Evolutionary conservation across 2,113 vertebrate genomes (phyloP), one percentile per base, ranked within the genome.

Genomic region (Kryptolebias marmoratus): DNA sequence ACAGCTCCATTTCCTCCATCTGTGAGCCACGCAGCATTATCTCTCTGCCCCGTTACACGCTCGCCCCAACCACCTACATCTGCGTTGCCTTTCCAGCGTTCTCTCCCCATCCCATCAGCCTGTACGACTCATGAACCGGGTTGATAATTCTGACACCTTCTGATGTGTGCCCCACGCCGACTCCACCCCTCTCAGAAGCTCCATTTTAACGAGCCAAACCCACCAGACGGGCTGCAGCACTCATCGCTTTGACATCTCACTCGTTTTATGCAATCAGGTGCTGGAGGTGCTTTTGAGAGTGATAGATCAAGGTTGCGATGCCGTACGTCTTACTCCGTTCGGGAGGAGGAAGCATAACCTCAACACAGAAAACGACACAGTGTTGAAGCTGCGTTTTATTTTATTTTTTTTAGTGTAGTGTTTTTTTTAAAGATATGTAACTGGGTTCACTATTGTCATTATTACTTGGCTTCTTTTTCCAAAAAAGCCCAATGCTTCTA

Each of bases 1-100:
- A 64, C 57, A 68, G 86, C 81, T 84, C 83, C 63, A 87, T 90
- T 89, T 86, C 75, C 80, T 60, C 61, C 71, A 18, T 45, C 77
- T 69, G 60, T 80, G 81, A 87, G 86, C 83, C 81, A 73, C 78
- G 54, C 53, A 15, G 16, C 53, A 49, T 54, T 52, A 73, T 75
- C 84, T 68, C 49, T 64, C 69, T 61, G 52, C 48, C 62, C 54
- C 2, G 2, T 75, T 75, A 80, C 75, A 68, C 66, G 81, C 44
- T 66, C 68, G 44, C 55, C 68, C 78, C 81, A 77, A 22, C 86
- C 82, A 67, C 80, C 78, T 62, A 39, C 75, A 45, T 75, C 72
- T 61, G 66, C 64, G 81, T 64, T 59, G 30, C 57, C 71, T 59
- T 57, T 36, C 59, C 13, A 15, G 14, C 65, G 45, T 54, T 68